phyloP scores from a whole-genome alignment of 2,113 vertebrate genomes.

The Dolichallabes microphthalmus region DNA sequence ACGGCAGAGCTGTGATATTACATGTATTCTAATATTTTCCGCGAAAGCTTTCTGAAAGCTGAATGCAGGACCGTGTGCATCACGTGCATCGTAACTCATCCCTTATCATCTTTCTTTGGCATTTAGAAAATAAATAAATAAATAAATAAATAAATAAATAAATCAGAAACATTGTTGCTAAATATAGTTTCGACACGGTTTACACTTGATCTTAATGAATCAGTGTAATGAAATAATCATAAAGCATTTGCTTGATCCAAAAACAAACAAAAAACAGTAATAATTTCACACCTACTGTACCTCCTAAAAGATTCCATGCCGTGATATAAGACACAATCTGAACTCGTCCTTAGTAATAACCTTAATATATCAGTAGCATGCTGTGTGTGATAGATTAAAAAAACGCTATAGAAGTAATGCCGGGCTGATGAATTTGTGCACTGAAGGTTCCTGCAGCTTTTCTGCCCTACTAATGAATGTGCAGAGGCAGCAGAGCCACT shows the following conservation, averaged over 20 bases:
- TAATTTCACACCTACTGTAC: not conserved
- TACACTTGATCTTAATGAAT: not conserved
- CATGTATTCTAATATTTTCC: constrained; percentile 34
- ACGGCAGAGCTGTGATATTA: constrained; percentile 34
- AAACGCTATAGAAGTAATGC: constrained; percentile 70
- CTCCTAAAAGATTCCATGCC: constrained; percentile 20
- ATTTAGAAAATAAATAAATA: not conserved
- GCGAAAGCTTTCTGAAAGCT: constrained; percentile 17
- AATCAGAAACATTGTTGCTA: not conserved
- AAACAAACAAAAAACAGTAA: not conserved
- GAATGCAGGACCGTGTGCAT: not conserved
- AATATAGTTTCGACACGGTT: not conserved
- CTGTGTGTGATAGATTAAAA: constrained; percentile 73
- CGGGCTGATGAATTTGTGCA: constrained; percentile 73
- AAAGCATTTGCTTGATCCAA: not conserved
- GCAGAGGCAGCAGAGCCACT: constrained; percentile 68
- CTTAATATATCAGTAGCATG: constrained; percentile 75
- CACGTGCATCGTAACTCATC: not conserved
- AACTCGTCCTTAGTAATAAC: constrained; percentile 70
- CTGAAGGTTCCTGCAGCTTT: constrained; percentile 49
- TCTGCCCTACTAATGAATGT: constrained; percentile 69
- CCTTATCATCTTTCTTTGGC: not conserved
- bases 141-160: too few relatives aligned
- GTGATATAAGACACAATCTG: constrained; percentile 48
- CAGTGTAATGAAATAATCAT: not conserved